Evolutionary conservation across 2,888 invertebrate genomes (phyloP), one percentile per base, ranked within the genome.

Genomic region (Temnothorax ravouxi): DNA sequence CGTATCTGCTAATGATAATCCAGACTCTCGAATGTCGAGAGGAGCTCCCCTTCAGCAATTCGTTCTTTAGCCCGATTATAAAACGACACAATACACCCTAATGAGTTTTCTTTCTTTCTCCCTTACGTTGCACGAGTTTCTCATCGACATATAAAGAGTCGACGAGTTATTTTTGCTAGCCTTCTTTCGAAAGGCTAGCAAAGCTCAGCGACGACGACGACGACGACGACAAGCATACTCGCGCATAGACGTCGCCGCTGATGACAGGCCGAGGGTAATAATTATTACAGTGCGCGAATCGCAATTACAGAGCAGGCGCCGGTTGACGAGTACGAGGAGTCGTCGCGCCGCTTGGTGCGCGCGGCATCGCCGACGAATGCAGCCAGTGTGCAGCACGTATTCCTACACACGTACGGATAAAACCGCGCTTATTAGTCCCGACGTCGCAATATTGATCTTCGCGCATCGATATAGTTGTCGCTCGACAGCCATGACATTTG

Each of bases 221-320:
- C 82, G 76, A 74, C 82, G 66, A 83, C 62, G 81, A 52, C 61
- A 13, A 79, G 54, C 61, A 71, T 84, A 75, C 59, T 62, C 69
- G 83, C 87, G 86, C 89, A 89, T 91, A 89, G 92, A 93, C 93
- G 93, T 93, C 92, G 92, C 92, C 93, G 91, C 92, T 95, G 95
- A 95, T 95, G 94, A 95, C 93, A 95, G 94, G 91, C 91, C 92
- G 83, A 89, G 91, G 91, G 89, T 91, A 93, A 93, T 93, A 94
- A 94, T 95, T 95, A 95, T 94, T 94, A 93, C 94, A 93, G 94
- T 91, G 91, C 93, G 93, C 94, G 93, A 94, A 92, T 93, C 93
- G 86, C 93, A 92, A 95, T 95, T 95, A 95, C 94, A 95, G 94
- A 94, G 94, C 93, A 92, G 84, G 44, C 77, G 54, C 71, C 79